Conservation (phyloP, 2,888 invertebrate species). For the Nemotelus nigrinus region DNA sequence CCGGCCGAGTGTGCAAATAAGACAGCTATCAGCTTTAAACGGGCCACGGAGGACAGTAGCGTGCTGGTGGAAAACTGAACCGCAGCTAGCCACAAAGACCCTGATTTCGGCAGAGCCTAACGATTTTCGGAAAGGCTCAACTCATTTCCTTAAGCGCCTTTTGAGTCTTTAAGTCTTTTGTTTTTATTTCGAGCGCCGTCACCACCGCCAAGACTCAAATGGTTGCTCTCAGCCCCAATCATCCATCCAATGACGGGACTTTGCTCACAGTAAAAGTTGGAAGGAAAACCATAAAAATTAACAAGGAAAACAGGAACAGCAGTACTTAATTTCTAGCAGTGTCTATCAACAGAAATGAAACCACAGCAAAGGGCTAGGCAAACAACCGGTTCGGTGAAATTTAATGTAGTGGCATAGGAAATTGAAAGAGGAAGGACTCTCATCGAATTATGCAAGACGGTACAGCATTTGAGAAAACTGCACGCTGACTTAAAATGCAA, state of each 20-base stretch:
- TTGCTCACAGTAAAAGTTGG: conserved; percentile 6
- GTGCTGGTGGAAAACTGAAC: conserved; percentile 31
- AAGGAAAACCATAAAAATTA: conserved; percentile 49
- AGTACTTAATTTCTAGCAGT: conserved; percentile 49
- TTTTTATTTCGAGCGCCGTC: conserved; percentile 44
- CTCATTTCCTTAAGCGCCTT: conserved; percentile 48
- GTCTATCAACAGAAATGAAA: conserved; percentile 46
- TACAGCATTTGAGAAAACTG: no score
- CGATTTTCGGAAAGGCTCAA: conserved; percentile 44
- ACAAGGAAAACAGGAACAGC: conserved; percentile 50
- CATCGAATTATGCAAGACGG: no score
- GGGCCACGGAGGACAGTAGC: neutral
- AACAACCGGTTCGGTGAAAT: no score
- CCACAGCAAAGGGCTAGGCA: neutral
- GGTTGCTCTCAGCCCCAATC: neutral
- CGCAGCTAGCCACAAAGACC: conserved; percentile 48
- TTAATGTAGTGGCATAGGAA: no score
- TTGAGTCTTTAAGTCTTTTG: conserved; percentile 43
- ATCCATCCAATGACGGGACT: neutral
- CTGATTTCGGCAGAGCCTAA: conserved; percentile 50
- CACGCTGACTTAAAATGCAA: no score
- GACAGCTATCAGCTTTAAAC: neutral
- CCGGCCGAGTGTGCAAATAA: conserved; percentile 35
- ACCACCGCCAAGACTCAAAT: conserved; percentile 14
- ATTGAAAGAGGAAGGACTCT: no score